Percentiles rank a stretch among this genome's conserved stretches.
Evolutionary conservation across 2,888 invertebrate species (phyloP).

Genomic region (Melieria picta): DNA sequence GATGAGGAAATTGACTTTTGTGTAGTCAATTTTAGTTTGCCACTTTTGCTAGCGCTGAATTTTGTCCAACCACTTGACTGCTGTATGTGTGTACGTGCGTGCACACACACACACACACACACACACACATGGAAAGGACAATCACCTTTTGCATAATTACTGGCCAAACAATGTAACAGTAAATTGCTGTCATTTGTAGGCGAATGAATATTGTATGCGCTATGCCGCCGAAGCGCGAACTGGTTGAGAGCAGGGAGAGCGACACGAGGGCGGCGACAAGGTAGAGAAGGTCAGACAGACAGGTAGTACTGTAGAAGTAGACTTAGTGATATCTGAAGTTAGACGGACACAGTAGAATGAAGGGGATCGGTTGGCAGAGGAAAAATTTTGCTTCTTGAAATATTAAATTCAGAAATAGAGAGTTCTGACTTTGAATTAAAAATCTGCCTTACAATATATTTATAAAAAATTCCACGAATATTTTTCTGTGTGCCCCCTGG

Average conservation of each 20-base stretch:
- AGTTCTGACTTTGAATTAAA: no score
- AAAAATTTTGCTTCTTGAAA: no score
- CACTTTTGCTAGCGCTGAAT: constrained; percentile 25
- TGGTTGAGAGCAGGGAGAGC: constrained; percentile 5
- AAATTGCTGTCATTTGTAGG: constrained; percentile 36
- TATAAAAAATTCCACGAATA: no score
- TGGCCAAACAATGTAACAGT: constrained; percentile 33
- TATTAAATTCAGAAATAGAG: no score
- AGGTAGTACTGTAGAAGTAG: background rate
- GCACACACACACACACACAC: constrained; percentile 4
- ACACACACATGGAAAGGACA: constrained; percentile 20
- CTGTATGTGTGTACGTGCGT: background rate
- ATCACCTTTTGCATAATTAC: constrained; percentile 43
- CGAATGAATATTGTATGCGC: constrained; percentile 36
- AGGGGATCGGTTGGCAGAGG: no score
- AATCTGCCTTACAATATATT: no score
- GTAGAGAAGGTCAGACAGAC: constrained; percentile 8
- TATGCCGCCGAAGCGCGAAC: constrained; percentile 20
- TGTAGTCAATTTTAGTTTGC: constrained; percentile 42
- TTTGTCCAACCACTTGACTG: background rate
- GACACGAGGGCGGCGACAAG: background rate
- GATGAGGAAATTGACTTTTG: constrained; percentile 43
- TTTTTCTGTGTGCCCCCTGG: no score
- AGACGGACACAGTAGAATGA: no score
- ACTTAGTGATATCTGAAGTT: no score